Evolutionary conservation across 2,888 invertebrate genomes (phyloP).

Genomic region (Eueremaeus valkanovi): DNA sequence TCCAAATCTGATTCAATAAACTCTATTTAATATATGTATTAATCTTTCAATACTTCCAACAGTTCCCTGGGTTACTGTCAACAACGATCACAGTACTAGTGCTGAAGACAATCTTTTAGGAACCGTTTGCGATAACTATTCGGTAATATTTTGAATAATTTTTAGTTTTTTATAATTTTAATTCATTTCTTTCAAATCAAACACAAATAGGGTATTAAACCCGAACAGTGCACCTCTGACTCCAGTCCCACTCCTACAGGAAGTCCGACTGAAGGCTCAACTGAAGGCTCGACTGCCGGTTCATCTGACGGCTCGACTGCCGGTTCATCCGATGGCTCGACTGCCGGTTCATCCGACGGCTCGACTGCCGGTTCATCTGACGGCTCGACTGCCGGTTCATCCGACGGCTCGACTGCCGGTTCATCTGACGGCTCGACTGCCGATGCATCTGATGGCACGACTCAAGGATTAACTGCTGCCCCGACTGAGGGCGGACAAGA

Average conservation of each 20-base stretch:
- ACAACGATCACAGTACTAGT: background rate
- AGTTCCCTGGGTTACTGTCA: slow-evolving; percentile 25
- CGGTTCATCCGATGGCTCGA: background rate
- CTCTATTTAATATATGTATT: background rate
- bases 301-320: background rate
- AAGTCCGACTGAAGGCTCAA: background rate
- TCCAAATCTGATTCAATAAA: background rate
- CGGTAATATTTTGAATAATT: slow-evolving; percentile 32
- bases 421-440: background rate
- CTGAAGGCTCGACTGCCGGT: background rate
- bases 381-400: background rate
- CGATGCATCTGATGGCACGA: background rate
- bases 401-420: background rate
- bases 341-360: background rate
- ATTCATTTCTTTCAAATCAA: background rate
- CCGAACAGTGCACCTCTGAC: background rate
- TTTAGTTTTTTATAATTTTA: background rate
- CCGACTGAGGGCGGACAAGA: background rate
- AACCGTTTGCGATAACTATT: slow-evolving; percentile 31
- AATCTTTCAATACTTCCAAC: background rate
- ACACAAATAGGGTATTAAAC: slow-evolving; percentile 17
- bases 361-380: background rate
- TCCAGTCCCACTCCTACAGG: background rate
- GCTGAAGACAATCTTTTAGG: slow-evolving; percentile 4
- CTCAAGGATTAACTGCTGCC: background rate